Evolutionary conservation across 2,113 vertebrate species (phyloP), one percentile per base, ranked within the genome.

Genomic region (Micronisus gabar): DNA sequence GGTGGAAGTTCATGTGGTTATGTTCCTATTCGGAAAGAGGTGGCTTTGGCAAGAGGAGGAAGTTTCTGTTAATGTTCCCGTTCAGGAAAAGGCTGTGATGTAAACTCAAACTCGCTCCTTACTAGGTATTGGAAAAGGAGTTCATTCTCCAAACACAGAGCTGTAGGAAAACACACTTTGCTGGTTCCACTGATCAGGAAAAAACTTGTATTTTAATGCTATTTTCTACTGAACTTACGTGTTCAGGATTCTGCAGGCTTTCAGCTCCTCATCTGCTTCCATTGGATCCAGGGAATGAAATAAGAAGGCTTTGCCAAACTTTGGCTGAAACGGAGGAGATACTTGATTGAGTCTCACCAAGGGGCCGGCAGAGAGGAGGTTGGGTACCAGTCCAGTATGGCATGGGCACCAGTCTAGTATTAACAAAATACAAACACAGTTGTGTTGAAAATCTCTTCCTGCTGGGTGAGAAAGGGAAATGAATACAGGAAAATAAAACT

Each of bases 401-500:
- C 56, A 72, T 0, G 0, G 73, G 22, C 65, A 87, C 48, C 10
- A 45, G 55, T 67, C 62, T 88, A 10, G 32, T 63, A 62, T 76
- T 88, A 91, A 52, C 4, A 1, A 79, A 87, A 68, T 82, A 50
- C 36, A 89, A 94, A 66, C 45, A 38, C 48, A 53, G 1, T 86
- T 90, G 89, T 62, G 41, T 70, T 90, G 73, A 75, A 76, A 86
- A 76, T 73, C 45, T 73, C 89, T 91, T 90, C 87, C 84, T 91
- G 62, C 74, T 89, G 94, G 14, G 63, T 67, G n/a, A 82, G 62
- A 90, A 95, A 93, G 21, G 81, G 78, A 89, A 94, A 40, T 61
- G n/a, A 97, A 88, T 74, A 85, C 36, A 55, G 73, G 71, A 50
- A 95, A 96, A 87, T 75, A 81, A 88, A 79, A 73, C 53, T 74